Conservation (phyloP, 2,888 invertebrate genomes). For the Sesia bembeciformis region DNA sequence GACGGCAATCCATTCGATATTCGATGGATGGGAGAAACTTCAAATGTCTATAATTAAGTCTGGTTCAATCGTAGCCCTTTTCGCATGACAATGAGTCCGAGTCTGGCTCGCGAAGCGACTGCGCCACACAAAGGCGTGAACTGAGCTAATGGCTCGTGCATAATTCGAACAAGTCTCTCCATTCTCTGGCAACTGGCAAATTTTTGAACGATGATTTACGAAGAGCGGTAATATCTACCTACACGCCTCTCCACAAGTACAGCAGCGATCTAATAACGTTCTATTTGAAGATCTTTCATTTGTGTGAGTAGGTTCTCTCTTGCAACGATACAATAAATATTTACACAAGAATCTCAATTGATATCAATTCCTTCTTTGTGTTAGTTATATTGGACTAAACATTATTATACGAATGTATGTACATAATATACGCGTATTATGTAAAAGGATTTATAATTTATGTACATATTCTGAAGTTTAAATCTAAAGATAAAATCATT, state of each 20-base stretch:
- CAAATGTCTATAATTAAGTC: background rate
- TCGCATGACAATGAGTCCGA: conserved; percentile 43
- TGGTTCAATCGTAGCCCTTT: conserved; percentile 22
- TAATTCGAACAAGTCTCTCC: conserved; percentile 54
- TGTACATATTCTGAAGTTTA: too few species aligned
- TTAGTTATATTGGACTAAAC: too few species aligned
- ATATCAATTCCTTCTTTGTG: too few species aligned
- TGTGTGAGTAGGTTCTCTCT: too few species aligned
- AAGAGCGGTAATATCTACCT: background rate
- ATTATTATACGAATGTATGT: too few species aligned
- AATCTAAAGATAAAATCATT: too few species aligned
- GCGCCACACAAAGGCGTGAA: conserved; percentile 44
- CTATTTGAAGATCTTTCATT: too few species aligned
- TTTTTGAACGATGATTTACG: conserved; percentile 38
- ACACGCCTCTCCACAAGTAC: background rate
- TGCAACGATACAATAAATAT: too few species aligned
- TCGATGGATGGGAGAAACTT: background rate
- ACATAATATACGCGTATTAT: too few species aligned
- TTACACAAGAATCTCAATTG: too few species aligned
- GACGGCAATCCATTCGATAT: background rate
- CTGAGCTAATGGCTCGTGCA: conserved; percentile 53
- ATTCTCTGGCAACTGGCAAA: conserved; percentile 47
- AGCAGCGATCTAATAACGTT: too few species aligned
- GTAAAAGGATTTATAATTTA: too few species aligned
- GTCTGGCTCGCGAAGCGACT: conserved; percentile 13